phyloP scores from a whole-genome alignment of 2,113 vertebrate genomes.

The Boleophthalmus pectinirostris region DNA sequence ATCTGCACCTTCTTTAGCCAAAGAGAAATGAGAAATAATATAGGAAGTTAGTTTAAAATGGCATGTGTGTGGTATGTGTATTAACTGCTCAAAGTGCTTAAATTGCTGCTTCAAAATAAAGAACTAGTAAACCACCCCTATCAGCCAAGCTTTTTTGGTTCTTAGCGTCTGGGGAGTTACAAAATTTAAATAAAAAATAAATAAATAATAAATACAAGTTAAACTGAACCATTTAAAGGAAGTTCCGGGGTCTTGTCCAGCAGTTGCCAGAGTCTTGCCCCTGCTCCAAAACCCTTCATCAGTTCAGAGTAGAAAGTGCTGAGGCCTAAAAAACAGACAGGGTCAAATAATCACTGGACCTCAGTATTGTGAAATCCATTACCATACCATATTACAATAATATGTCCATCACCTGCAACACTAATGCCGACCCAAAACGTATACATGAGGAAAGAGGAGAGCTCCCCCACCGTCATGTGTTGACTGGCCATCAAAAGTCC shows the following conservation, averaged over 20 bases:
- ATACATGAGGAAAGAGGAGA: slow-evolving; percentile 97
- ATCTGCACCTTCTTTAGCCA: not conserved
- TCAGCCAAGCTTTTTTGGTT: too few species aligned
- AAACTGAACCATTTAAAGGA: slow-evolving; percentile 82
- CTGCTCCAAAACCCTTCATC: slow-evolving; percentile 97
- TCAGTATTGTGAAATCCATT: not conserved
- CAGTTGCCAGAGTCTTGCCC: slow-evolving; percentile 93
- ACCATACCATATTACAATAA: not conserved
- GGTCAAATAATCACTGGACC: not conserved
- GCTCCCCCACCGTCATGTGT: slow-evolving; percentile 94
- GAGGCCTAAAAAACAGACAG: slow-evolving; percentile 78
- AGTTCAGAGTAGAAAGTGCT: slow-evolving; percentile 97
- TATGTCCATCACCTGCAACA: slow-evolving; percentile 83
- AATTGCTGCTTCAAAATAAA: too few species aligned
- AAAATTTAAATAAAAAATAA: too few species aligned
- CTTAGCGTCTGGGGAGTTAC: too few species aligned
- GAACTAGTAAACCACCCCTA: too few species aligned
- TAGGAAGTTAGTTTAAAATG: not conserved
- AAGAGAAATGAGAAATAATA: not conserved
- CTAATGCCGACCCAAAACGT: slow-evolving; percentile 98
- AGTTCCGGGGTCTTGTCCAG: slow-evolving; percentile 87
- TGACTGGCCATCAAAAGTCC: slow-evolving; percentile 89
- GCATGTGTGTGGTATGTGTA: too few species aligned
- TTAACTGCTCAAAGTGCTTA: too few species aligned
- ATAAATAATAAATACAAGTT: not conserved